Evolutionary conservation across 2,113 vertebrate species (phyloP).

Genomic region (Tautogolabrus adspersus): DNA sequence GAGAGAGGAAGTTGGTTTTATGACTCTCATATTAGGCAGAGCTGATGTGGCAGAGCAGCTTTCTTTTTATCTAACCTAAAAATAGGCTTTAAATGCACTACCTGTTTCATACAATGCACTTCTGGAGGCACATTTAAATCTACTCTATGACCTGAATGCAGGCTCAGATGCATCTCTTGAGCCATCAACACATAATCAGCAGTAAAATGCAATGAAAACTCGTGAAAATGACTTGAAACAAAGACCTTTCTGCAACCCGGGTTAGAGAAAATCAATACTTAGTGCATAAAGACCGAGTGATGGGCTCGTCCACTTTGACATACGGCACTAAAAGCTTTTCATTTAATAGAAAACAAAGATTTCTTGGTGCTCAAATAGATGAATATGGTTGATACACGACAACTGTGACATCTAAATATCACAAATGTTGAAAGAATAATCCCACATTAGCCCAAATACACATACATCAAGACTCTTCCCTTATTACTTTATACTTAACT

Average conservation of each 20-base stretch:
- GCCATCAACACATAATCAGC: not conserved
- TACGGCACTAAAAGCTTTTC: constrained; percentile 20
- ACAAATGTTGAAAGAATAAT: not conserved
- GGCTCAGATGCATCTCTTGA: not conserved
- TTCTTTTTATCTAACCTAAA: constrained; percentile 17
- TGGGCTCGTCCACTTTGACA: not conserved
- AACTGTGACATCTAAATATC: no score
- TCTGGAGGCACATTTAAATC: not conserved
- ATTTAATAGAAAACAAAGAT: not conserved
- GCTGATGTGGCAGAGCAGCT: constrained; percentile 42
- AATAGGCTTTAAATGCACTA: not conserved
- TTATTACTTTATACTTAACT: not conserved
- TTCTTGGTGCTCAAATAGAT: no score
- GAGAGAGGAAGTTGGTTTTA: constrained; percentile 60
- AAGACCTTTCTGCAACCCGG: constrained; percentile 27
- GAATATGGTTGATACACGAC: no score
- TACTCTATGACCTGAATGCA: not conserved
- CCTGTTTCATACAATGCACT: not conserved
- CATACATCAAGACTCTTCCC: not conserved
- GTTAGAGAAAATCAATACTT: constrained; percentile 25
- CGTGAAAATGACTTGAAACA: constrained; percentile 31
- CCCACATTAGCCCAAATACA: not conserved
- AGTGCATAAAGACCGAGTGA: constrained; percentile 12
- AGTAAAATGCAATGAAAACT: not conserved
- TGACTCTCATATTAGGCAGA: constrained; percentile 48